Percentiles rank a stretch among this genome's conserved stretches.
Evolutionary conservation across 2,888 invertebrate species (phyloP).

Genomic region (Papilio gigon): DNA sequence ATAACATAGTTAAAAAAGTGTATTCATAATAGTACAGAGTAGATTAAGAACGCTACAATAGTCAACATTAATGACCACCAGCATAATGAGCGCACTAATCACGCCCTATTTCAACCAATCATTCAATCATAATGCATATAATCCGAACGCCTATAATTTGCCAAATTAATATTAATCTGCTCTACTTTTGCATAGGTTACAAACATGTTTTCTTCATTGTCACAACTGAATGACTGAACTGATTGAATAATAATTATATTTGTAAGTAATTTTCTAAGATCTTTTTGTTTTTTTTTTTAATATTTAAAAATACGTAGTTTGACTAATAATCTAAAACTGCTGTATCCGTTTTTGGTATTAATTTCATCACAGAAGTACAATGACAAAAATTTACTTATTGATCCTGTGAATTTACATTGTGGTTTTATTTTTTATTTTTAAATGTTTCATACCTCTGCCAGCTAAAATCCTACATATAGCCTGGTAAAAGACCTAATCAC

Average conservation of each 20-base stretch:
- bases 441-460: constrained; percentile 31
- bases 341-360: not conserved
- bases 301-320: too few species aligned
- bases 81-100: constrained; percentile 10
- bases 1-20: too few species aligned
- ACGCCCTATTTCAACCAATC: not conserved
- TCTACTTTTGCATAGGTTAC: not conserved
- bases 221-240: too few species aligned
- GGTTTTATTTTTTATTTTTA: not conserved
- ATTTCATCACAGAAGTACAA: not conserved
- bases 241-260: too few species aligned
- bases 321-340: too few species aligned
- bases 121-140: constrained; percentile 29
- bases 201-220: constrained; percentile 22
- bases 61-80: not conserved
- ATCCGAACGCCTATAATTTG: constrained; percentile 20
- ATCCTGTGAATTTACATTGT: not conserved
- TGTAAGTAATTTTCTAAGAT: too few species aligned
- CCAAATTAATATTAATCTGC: not conserved
- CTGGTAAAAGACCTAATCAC: not conserved
- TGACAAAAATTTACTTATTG: not conserved
- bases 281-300: too few species aligned
- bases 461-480: not conserved
- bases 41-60: constrained; percentile 20
- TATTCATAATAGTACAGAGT: too few species aligned